Evolutionary conservation across 2,113 vertebrate species (phyloP), one percentile per base, ranked within the genome.

Genomic region (Climacteris rufus): DNA sequence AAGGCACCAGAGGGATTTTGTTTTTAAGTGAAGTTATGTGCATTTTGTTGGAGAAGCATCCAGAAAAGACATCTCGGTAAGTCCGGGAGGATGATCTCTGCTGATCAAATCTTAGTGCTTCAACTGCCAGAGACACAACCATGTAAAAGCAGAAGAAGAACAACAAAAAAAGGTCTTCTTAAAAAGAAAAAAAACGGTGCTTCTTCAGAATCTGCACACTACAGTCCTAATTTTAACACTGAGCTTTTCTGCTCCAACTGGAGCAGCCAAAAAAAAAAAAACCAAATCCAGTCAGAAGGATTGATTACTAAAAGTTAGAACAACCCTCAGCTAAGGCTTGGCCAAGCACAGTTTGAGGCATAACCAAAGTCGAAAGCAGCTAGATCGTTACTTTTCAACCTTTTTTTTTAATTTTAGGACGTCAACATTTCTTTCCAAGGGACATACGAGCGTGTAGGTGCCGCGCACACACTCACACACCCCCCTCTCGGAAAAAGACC

Each of bases 371-470:
- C 25, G 76, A 64, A 95, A 90, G 45, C n/a, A 64, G 20, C 12
- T 4, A 69, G 35, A 69, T 10, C 13, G 5, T 14, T 50, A 40
- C 7, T 27, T 79, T 35, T 42, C 70, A 39, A 50, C 6, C 13
- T 24, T 42, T 45, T 54, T n/a, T 80, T 39, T 13, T 13, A 10
- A 33, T 64, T 86, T 53, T 33, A 63, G 9, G 15, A 50, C 5
- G 28, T 50, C n/a, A 10, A 7, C 4, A 31, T 9, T 8, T 54
- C 54, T 70, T 63, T 56, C 35, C 23, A 37, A 16, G n/a, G 17
- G 9, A 66, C 24, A 52, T 33, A 2, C 0, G 8, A 6, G 35
- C 52, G 13, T 1, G 0, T 33, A n/a, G 19, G 64, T 30, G 2
- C 68, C 37, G 15, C 23, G 65, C 19, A 45, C 35, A 42, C 66